Base-by-base conservation (phyloP, 2,113 vertebrate genomes). In the Chamaetylas fuelleborni region DNA sequence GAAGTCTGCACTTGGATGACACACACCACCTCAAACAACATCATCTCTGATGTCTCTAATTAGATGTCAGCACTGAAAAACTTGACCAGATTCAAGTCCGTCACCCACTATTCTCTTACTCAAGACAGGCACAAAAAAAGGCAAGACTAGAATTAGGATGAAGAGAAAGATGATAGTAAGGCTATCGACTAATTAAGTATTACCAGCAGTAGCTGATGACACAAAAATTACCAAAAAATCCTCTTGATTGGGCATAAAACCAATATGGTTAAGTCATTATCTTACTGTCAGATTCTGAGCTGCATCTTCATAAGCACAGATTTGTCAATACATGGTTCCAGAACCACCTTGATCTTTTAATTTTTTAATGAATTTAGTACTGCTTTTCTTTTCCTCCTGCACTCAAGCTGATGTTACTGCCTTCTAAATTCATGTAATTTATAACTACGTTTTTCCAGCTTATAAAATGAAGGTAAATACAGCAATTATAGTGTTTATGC, bases 401-500 rank as follows among this genome's bases (percentile, higher is more conserved):
- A 80, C 50, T 86, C 76, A 76, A 67, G 51, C 45, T 85, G 25
- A 82, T 53, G 34, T 36, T 93, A 86, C 33, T 74, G 56, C 34
- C 38, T 84, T 82, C 60, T 92, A 86, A 88, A 95, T 88, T 78
- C 17, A 86, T 45, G 12, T 57, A 56, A 94, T 91, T 92, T 86
- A 42, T 80, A 92, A 61, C 40, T 33, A 36, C 24, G 43, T 23
- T 94, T 88, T 94, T 53, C 48, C 62, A 91, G 36, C 22, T 88
- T 92, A 81, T 19, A 83, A 94, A 95, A 90, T 88, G 26, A 90
- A 93, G 47, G 88, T 92, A 93, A 94, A 92, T 60, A 90, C 47
- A 84, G 34, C 72, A 78, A 94, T 94, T 92, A 92, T 3, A 84
- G 43, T 74, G 17, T 51, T 95, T 95, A 91, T 33, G 38, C n/a